Base-by-base conservation (phyloP, 2,797 vertebrate genomes). In the Taeniopygia guttata region DNA sequence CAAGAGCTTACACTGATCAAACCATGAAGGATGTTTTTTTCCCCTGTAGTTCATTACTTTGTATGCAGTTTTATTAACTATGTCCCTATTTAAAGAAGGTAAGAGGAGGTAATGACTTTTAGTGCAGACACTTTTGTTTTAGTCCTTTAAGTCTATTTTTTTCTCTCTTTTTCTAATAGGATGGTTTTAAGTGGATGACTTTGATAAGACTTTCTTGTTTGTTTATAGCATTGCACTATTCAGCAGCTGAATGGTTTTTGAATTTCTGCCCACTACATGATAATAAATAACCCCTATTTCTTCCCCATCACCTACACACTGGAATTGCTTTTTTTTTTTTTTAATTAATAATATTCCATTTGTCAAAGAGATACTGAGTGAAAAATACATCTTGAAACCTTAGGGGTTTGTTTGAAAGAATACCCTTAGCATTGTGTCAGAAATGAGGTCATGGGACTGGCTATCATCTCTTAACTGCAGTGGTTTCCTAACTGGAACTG, bases 251-350 rank as follows among this genome's bases (percentile, higher is more conserved):
- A 94, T 84, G 95, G 86, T 68, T 94, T 97, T 97, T 97, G 95
- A 97, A 97, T 98, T 96, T 93, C 96, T 97, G 95, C 97, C 97
- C 92, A 95, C 92, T 79, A 43, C 69, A 69, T 95, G 91, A 66
- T 97, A 97, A 95, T 96, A 97, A 97, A 95, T 97, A 97, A 97
- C 94, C 94, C 92, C 93, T 93, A 29, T 85, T 96, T 97, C 89
- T 95, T 98, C 94, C 94, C 96, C 80, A 36, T 87, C 43, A 21
- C 97, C 97, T 94, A 98, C 97, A 94, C 75, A 22, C 94, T 94
- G 95, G 94, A 97, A 64, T 83, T 49, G 40, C 80, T 89, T 40
- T 87, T 87, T 67, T 74, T 89, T 88, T 88, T 73, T 92, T 95
- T 91, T 58, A 87, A 94, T 95, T 97, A 97, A 97, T 95, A 80